These are phyloP conservation scores for Iguana delicatissima DNA, from an alignment of 2,797 vertebrate species.

Conservation along the genomic window DNA sequence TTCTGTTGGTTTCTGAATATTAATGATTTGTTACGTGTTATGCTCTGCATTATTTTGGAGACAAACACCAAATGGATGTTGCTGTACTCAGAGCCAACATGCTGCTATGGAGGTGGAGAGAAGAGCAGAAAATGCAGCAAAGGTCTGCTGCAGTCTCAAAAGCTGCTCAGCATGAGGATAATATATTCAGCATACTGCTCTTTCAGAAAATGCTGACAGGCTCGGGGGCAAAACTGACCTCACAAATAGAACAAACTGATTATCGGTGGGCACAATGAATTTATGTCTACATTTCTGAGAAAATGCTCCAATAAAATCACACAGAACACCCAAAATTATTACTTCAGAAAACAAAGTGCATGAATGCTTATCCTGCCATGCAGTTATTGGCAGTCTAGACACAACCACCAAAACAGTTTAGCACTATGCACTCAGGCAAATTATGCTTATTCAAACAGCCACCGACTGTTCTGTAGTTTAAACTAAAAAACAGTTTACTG, in stretches of 20 bases:
- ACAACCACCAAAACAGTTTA: not conserved
- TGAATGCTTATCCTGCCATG: not conserved
- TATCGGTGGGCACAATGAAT: not conserved
- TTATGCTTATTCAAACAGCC: too few species aligned
- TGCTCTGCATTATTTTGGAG: not conserved
- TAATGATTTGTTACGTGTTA: not conserved
- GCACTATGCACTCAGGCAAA: not conserved
- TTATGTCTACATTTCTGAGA: not conserved
- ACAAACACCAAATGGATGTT: not conserved
- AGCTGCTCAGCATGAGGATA: not conserved
- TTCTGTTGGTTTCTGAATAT: not conserved
- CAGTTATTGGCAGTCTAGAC: not conserved
- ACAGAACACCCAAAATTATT: not conserved
- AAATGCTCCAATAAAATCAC: not conserved
- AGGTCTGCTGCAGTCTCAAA: not conserved
- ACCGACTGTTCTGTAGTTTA: too few species aligned
- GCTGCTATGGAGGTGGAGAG: not conserved
- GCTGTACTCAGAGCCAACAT: not conserved
- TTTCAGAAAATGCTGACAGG: not conserved
- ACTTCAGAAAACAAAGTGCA: not conserved
- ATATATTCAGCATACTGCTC: not conserved
- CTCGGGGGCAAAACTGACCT: not conserved
- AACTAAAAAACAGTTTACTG: too few species aligned
- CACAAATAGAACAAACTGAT: not conserved
- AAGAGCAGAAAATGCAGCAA: not conserved